phyloP scores from a whole-genome alignment of 2,888 invertebrate species.

The Chymomyza amoena region DNA sequence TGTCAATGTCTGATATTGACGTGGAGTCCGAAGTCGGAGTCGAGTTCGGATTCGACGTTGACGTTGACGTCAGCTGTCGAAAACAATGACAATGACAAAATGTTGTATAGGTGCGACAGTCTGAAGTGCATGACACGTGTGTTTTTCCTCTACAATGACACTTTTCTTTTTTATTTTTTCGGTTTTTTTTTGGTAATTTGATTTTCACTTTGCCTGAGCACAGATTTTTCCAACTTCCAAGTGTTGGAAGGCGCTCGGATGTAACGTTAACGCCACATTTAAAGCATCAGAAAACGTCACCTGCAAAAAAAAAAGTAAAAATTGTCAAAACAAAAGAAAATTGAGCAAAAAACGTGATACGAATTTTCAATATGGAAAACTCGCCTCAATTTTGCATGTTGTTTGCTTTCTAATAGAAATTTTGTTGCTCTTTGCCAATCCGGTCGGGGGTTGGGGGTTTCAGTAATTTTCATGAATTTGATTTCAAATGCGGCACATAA shows the following conservation, averaged over 20 bases:
- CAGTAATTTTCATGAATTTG: neutral
- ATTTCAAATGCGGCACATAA: constrained; percentile 4
- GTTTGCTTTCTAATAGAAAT: constrained; percentile 60
- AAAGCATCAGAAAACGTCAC: constrained; percentile 30
- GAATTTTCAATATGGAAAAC: constrained; percentile 46
- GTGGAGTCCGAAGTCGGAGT: constrained; percentile 21
- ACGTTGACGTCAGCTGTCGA: constrained; percentile 43
- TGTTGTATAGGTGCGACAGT: constrained; percentile 36
- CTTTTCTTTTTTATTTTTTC: too few relatives aligned
- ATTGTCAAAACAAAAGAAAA: constrained; percentile 34
- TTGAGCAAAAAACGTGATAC: constrained; percentile 52
- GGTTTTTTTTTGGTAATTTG: constrained; percentile 52
- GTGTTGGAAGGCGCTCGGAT: neutral
- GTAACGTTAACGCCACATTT: constrained; percentile 67
- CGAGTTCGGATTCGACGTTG: constrained; percentile 10
- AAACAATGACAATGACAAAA: constrained; percentile 43
- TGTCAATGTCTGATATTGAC: constrained; percentile 40
- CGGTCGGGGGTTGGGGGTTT: too few relatives aligned
- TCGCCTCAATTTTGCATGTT: constrained; percentile 47
- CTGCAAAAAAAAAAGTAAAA: neutral
- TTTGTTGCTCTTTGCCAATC: constrained; percentile 37
- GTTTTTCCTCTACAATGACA: constrained; percentile 25
- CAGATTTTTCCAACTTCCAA: neutral
- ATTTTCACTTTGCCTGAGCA: constrained; percentile 45
- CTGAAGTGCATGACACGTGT: constrained; percentile 73